A percentile compares a stretch with the other conserved stretches of the same genome.
Conservation (phyloP, 2,888 invertebrate genomes). For the Xanthia togata region DNA sequence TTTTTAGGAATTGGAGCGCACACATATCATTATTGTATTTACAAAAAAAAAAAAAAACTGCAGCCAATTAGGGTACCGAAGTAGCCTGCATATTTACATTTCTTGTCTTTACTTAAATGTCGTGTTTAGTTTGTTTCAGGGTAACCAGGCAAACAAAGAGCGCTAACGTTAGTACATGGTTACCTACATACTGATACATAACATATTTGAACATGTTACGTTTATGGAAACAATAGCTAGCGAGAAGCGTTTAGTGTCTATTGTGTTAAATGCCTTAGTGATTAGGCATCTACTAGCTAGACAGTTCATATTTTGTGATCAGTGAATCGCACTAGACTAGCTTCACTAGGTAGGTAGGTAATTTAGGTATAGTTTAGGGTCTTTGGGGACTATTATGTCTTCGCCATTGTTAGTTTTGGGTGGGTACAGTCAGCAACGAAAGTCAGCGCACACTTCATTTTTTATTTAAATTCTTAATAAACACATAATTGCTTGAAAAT, state of each 20-base stretch:
- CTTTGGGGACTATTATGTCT: not conserved
- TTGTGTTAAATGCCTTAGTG: slow-evolving; percentile 48
- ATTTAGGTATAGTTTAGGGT: not conserved
- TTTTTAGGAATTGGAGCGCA: not conserved
- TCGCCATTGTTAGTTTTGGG: not conserved
- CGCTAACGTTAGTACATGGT: slow-evolving; percentile 4
- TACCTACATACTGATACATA: not conserved
- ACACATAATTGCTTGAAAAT: no score
- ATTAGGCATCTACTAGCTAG: not conserved
- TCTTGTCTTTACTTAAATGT: slow-evolving; percentile 14
- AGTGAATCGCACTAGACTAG: slow-evolving; percentile 7
- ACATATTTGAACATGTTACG: slow-evolving; percentile 20
- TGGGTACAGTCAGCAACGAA: slow-evolving; percentile 1
- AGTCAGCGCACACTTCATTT: not conserved
- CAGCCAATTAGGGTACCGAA: not conserved
- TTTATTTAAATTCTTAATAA: no score
- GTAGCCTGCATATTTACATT: not conserved
- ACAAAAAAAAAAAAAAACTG: not conserved
- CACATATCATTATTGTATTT: not conserved
- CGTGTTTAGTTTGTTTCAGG: slow-evolving; percentile 28
- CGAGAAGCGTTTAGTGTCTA: slow-evolving; percentile 39
- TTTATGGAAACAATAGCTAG: slow-evolving; percentile 49
- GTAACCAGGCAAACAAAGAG: slow-evolving; percentile 40
- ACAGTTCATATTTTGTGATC: slow-evolving; percentile 5
- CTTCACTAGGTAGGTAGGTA: not conserved